Evolutionary conservation across 2,888 invertebrate species (phyloP).

Genomic region (Noctua janthina): DNA sequence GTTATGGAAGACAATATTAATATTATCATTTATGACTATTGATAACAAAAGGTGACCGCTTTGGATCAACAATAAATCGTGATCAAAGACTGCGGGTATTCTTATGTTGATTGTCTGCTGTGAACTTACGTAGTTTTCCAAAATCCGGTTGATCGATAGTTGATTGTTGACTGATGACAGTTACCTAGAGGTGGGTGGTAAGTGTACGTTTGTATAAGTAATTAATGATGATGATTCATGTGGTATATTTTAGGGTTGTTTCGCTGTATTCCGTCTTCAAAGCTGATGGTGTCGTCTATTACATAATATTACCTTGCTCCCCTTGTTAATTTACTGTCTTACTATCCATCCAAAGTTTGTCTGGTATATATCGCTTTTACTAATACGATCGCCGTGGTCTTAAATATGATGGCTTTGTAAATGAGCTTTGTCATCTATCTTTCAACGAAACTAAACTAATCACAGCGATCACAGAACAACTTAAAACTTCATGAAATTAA

Average conservation of each 20-base stretch:
- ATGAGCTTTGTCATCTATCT: background rate
- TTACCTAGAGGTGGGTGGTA: background rate
- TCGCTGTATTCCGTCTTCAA: background rate
- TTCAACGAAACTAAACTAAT: background rate
- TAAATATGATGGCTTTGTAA: background rate
- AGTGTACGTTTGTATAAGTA: background rate
- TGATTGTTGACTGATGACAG: background rate
- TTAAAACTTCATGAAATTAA: slow-evolving; percentile 7
- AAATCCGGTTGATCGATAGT: slow-evolving; percentile 1
- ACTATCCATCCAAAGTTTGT: background rate
- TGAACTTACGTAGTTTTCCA: slow-evolving; percentile 1
- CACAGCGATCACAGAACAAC: background rate
- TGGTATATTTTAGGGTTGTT: background rate
- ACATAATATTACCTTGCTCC: background rate
- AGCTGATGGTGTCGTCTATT: background rate
- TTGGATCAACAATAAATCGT: slow-evolving; percentile 33
- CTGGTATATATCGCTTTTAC: background rate
- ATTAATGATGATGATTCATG: background rate
- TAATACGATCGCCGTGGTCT: background rate
- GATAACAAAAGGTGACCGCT: slow-evolving; percentile 33
- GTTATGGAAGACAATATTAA: slow-evolving; percentile 31
- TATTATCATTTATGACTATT: slow-evolving; percentile 25
- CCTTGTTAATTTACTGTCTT: background rate
- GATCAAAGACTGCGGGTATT: background rate
- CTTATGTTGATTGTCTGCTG: slow-evolving; percentile 1